Conservation (phyloP, 1,140 invertebrate genomes). For the Coptotermes formosanus region DNA sequence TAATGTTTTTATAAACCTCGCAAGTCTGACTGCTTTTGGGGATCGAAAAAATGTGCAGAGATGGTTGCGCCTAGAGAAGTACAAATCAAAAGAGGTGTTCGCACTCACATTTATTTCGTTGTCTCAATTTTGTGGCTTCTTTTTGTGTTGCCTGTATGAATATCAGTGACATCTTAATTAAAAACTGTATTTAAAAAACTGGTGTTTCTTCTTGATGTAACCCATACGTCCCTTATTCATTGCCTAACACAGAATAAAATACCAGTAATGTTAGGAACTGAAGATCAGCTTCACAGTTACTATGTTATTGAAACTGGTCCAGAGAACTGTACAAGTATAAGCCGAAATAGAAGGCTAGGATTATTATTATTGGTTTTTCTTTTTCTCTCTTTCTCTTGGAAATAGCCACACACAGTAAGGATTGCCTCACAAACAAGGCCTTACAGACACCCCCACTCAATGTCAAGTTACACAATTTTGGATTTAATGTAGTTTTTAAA, state of each 20-base stretch:
- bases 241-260: neutral
- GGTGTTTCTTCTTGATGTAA: neutral
- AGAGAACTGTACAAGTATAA: no score
- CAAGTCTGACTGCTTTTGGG: conserved; percentile 9
- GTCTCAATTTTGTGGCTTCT: conserved; percentile 15
- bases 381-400: no score
- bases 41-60: conserved; percentile 12
- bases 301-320: no score
- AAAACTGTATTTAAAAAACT: neutral
- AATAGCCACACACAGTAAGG: no score
- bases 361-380: no score
- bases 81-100: conserved; percentile 19
- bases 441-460: no score
- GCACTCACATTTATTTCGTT: conserved; percentile 12
- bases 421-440: no score
- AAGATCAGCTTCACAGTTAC: no score
- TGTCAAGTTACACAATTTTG: no score
- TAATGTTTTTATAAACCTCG: conserved; percentile 15
- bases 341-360: no score
- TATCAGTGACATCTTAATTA: conserved; percentile 13
- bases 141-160: conserved; percentile 9
- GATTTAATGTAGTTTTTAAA: no score
- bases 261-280: no score
- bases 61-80: conserved; percentile 10
- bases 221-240: neutral